Evolutionary conservation across 2,797 vertebrate genomes (phyloP).

Genomic region (Acanthornis magna): DNA sequence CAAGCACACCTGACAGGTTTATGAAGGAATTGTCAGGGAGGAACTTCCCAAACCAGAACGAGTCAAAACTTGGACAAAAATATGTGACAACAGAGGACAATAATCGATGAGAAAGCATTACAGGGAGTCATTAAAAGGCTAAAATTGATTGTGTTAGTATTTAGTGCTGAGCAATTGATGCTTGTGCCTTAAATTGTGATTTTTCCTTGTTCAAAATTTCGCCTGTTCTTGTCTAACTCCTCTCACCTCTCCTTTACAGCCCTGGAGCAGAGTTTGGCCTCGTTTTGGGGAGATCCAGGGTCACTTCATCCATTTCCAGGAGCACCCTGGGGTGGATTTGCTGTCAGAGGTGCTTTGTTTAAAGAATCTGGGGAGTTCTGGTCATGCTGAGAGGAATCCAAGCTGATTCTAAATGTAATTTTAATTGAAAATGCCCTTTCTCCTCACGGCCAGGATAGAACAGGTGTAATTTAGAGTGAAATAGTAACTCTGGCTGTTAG

Average conservation of each 20-base stretch:
- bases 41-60: not conserved
- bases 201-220: not conserved
- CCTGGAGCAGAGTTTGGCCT: not conserved
- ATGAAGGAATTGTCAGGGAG: not conserved
- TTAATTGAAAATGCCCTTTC: not conserved
- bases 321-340: not conserved
- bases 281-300: not conserved
- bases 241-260: too few species aligned
- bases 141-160: not conserved
- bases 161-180: not conserved
- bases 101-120: not conserved
- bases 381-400: not conserved
- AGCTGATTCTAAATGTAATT: not conserved
- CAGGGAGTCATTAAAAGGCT: not conserved
- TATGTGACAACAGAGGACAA: not conserved
- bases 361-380: not conserved
- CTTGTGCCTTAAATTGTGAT: not conserved
- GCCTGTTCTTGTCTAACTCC: not conserved
- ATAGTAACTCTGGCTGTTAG: too few species aligned
- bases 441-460: not conserved
- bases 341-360: not conserved
- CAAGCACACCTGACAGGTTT: not conserved
- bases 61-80: not conserved
- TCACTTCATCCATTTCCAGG: not conserved
- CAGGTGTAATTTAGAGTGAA: not conserved